Percentiles rank a stretch among this genome's conserved stretches.
phyloP scores from a whole-genome alignment of 1,140 invertebrate genomes.

The Drosophila mayri region DNA sequence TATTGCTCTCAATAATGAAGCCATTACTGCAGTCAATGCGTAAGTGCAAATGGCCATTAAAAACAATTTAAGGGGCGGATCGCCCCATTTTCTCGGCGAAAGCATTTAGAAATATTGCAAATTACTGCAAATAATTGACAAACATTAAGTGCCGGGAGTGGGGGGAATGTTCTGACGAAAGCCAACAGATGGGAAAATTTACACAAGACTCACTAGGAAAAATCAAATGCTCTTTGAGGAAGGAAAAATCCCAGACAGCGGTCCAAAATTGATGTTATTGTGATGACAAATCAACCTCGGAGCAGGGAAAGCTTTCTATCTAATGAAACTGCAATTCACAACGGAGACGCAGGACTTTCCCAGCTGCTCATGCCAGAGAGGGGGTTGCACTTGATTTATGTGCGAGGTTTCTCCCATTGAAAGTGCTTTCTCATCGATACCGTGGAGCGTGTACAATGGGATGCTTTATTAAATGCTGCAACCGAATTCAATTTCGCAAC shows the following conservation, averaged over 20 bases:
- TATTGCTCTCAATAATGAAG: conserved; percentile 70
- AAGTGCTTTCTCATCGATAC: conserved; percentile 73
- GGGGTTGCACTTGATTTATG: conserved; percentile 76
- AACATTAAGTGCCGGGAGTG: conserved; percentile 66
- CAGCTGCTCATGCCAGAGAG: conserved; percentile 19
- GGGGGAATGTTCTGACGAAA: conserved; percentile 14
- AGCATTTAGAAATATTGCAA: conserved; percentile 82
- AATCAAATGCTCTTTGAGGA: conserved; percentile 45
- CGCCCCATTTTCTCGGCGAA: conserved; percentile 33
- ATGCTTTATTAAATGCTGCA: conserved; percentile 59
- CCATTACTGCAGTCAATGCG: conserved; percentile 64
- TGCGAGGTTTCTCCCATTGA: conserved; percentile 27
- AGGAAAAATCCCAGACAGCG: conserved; percentile 41
- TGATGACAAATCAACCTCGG: conserved; percentile 55
- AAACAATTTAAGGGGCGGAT: conserved; percentile 78
- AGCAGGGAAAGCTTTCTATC: conserved; percentile 67
- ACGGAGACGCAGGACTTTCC: conserved; percentile 13
- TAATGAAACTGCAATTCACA: conserved; percentile 70
- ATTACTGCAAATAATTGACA: conserved; percentile 82
- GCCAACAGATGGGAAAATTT: conserved; percentile 53
- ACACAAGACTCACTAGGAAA: conserved; percentile 34
- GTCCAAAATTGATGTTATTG: conserved; percentile 51
- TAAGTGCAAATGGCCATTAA: conserved; percentile 83
- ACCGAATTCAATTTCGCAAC: conserved; percentile 77
- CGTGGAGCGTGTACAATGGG: conserved; percentile 43